These are phyloP conservation scores for Pyrocoelia pectoralis DNA, from an alignment of 2,888 invertebrate genomes.

Conservation along the genomic window DNA sequence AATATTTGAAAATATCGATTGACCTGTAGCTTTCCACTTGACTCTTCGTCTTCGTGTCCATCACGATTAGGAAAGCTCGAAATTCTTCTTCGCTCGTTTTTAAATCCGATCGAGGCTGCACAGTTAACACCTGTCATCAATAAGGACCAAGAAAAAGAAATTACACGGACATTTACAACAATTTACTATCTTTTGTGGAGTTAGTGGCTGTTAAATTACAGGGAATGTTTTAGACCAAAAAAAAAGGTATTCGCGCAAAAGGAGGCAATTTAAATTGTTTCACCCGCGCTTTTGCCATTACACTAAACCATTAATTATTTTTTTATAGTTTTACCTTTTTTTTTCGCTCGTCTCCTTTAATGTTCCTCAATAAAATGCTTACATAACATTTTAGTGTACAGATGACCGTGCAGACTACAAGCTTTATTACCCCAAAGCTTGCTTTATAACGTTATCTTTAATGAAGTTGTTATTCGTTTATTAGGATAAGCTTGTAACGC, in stretches of 20 bases:
- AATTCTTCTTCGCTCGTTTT: too few relatives aligned
- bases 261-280: slow-evolving; percentile 28
- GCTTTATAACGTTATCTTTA: slow-evolving; percentile 1
- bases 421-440: not conserved
- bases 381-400: not conserved
- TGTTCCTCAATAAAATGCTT: slow-evolving; percentile 15
- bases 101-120: too few relatives aligned
- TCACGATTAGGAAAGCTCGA: too few relatives aligned
- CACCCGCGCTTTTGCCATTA: slow-evolving; percentile 22
- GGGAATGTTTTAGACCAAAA: slow-evolving; percentile 21
- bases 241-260: slow-evolving; percentile 25
- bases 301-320: slow-evolving; percentile 25
- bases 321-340: slow-evolving; percentile 23
- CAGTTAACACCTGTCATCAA: slow-evolving; percentile 35
- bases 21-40: slow-evolving; percentile 28
- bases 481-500: not conserved
- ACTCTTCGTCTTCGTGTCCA: not conserved
- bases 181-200: slow-evolving; percentile 23
- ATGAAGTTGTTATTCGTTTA: slow-evolving; percentile 7
- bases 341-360: slow-evolving; percentile 10
- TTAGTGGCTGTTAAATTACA: slow-evolving; percentile 27
- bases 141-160: slow-evolving; percentile 26
- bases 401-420: slow-evolving; percentile 8
- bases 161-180: slow-evolving; percentile 33
- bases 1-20: slow-evolving; percentile 17